Evolutionary conservation across 2,113 vertebrate species (phyloP).

Genomic region (Protobothrops mucrosquamatus): DNA sequence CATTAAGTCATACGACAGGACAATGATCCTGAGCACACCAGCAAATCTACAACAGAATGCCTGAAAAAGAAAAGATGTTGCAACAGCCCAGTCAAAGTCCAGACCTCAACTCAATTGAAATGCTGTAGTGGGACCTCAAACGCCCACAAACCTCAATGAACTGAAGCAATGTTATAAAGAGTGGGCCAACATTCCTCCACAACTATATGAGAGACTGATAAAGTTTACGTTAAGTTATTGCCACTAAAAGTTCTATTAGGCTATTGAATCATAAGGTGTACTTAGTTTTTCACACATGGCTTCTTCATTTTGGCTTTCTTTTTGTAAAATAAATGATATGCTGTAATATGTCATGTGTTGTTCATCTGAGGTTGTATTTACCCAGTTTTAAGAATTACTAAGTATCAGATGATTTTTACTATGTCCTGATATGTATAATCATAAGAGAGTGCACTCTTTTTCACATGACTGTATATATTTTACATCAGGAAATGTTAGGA

Average conservation of each 20-base stretch:
- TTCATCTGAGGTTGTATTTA: background rate
- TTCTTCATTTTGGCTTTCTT: background rate
- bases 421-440: background rate
- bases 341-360: background rate
- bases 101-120: background rate
- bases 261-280: background rate
- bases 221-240: background rate
- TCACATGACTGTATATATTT: background rate
- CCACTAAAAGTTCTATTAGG: background rate
- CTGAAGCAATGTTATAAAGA: background rate
- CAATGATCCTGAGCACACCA: background rate
- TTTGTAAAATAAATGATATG: background rate
- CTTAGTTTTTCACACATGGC: background rate
- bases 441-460: background rate
- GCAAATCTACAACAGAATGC: background rate
- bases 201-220: background rate
- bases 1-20: background rate
- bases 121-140: background rate
- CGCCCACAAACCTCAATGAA: background rate
- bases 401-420: background rate
- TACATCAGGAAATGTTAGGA: background rate
- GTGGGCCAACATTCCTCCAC: background rate
- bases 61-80: background rate
- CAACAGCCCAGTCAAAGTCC: background rate
- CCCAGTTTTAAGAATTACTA: background rate